phyloP scores from a whole-genome alignment of 2,113 vertebrate species.

The Charina bottae region DNA sequence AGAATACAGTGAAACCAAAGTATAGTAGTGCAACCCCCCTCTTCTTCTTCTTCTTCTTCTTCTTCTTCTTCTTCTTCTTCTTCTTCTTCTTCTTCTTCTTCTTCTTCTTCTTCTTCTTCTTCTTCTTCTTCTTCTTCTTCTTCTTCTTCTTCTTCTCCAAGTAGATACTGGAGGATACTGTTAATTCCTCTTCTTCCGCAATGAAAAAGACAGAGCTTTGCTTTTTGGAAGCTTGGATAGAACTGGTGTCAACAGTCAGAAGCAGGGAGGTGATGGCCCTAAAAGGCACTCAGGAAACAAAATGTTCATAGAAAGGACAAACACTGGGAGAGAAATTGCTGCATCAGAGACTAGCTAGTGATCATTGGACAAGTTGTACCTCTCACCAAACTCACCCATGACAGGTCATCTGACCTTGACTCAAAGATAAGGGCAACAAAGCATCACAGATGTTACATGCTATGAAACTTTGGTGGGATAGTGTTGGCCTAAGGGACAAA shows the following conservation, averaged over 20 bases:
- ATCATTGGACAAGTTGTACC: neutral
- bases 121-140: too few relatives aligned
- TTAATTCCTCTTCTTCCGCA: neutral
- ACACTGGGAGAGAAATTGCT: neutral
- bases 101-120: too few relatives aligned
- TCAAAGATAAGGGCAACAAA: neutral
- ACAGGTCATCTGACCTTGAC: neutral
- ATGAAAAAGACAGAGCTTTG: neutral
- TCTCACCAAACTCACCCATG: neutral
- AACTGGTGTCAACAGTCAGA: neutral
- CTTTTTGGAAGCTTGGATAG: neutral
- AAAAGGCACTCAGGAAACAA: neutral
- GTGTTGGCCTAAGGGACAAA: neutral
- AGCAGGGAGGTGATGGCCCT: neutral
- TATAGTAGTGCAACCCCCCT: neutral
- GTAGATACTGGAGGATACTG: neutral
- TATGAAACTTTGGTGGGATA: neutral
- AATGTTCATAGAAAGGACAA: neutral
- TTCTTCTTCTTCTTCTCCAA: too few relatives aligned
- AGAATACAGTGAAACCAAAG: neutral
- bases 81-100: too few relatives aligned
- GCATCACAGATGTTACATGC: neutral
- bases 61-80: too few relatives aligned
- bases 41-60: too few relatives aligned
- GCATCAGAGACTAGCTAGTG: neutral